phyloP scores from a whole-genome alignment of 2,797 vertebrate genomes.

The Lates japonicus region DNA sequence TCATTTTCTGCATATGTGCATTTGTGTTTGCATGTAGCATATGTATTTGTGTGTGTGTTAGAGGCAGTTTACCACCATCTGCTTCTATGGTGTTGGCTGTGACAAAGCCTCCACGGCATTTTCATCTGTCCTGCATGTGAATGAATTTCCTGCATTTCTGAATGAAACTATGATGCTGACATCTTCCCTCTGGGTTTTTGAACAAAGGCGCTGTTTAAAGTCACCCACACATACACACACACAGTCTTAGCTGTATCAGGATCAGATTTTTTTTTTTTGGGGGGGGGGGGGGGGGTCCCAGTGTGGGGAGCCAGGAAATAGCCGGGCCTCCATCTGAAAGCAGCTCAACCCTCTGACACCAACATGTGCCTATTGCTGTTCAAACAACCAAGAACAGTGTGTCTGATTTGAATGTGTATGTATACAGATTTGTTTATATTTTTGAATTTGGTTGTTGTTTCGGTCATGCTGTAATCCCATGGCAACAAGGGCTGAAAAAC shows the following conservation, averaged over 20 bases:
- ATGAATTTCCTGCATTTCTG: slow-evolving; percentile 32
- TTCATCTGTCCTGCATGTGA: slow-evolving; percentile 2
- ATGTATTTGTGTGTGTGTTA: not conserved
- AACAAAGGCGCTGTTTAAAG: slow-evolving; percentile 21
- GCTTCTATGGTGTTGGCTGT: not conserved
- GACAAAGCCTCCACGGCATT: not conserved
- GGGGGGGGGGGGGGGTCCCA: not conserved
- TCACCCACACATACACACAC: not conserved
- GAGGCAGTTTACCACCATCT: not conserved
- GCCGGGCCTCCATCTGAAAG: not conserved
- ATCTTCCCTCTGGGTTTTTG: slow-evolving; percentile 20
- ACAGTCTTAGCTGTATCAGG: not conserved
- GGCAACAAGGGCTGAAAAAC: not conserved
- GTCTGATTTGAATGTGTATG: no score
- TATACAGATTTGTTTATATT: no score
- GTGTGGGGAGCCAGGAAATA: slow-evolving; percentile 30
- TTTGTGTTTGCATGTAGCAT: not conserved
- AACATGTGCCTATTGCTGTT: slow-evolving; percentile 2
- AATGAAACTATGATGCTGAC: not conserved
- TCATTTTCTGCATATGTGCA: not conserved
- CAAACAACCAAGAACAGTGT: not conserved
- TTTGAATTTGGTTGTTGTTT: not conserved
- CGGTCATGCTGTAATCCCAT: not conserved
- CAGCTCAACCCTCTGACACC: not conserved
- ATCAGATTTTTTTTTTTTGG: slow-evolving; percentile 18